phyloP scores from a whole-genome alignment of 2,888 invertebrate genomes.

The Phyllotreta cruciferae region DNA sequence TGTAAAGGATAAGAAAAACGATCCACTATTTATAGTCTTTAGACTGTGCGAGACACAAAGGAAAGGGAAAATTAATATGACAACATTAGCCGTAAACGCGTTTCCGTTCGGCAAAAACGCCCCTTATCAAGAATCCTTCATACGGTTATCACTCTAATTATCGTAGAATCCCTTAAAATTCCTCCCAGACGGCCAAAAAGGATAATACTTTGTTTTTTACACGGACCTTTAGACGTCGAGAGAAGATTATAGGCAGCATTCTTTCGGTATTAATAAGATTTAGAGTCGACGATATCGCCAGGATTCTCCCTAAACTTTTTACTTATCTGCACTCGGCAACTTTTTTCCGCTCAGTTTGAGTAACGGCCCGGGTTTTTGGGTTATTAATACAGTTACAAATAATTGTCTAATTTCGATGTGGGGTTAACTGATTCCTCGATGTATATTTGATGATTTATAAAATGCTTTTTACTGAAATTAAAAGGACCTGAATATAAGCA shows the following conservation, averaged over 20 bases:
- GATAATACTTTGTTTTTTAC: not conserved
- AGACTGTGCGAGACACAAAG: slow-evolving; percentile 3
- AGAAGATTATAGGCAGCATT: slow-evolving; percentile 12
- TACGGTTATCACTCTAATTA: slow-evolving; percentile 10
- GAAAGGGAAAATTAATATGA: slow-evolving; percentile 13
- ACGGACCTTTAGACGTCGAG: not conserved
- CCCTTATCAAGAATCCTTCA: slow-evolving; percentile 11
- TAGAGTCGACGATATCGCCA: not conserved
- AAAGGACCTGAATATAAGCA: too few relatives aligned
- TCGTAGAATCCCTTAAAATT: slow-evolving; percentile 10
- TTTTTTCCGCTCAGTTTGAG: not conserved
- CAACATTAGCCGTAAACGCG: slow-evolving; percentile 1
- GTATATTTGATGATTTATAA: too few relatives aligned
- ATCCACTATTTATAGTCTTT: not conserved
- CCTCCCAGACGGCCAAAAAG: slow-evolving; percentile 1
- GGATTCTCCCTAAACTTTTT: slow-evolving; percentile 2
- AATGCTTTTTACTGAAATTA: too few relatives aligned
- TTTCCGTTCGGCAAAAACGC: slow-evolving; percentile 9
- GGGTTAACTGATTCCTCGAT: too few relatives aligned
- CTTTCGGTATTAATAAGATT: slow-evolving; percentile 4
- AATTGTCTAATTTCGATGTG: too few relatives aligned
- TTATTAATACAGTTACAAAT: too few relatives aligned
- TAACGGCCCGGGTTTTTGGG: too few relatives aligned
- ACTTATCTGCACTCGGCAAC: not conserved
- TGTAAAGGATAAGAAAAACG: not conserved